phyloP scores from a whole-genome alignment of 2,797 vertebrate genomes.

The Parambassis ranga region DNA sequence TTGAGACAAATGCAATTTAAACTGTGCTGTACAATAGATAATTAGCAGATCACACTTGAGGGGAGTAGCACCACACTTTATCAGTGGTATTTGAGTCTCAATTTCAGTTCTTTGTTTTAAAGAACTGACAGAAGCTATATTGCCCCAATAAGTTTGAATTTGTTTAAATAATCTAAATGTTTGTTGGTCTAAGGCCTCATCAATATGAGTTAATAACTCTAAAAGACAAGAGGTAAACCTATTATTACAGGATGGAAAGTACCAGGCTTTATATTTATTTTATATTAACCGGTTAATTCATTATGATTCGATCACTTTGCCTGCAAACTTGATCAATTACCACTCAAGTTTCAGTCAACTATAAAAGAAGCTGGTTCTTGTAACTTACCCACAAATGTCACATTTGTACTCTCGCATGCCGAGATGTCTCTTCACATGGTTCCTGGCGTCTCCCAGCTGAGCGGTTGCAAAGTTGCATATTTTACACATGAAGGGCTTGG shows the following conservation, averaged over 20 bases:
- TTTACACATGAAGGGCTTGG: slow-evolving; percentile 98
- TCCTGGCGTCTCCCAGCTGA: slow-evolving; percentile 97
- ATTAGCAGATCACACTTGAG: slow-evolving; percentile 16
- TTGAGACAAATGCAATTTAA: slow-evolving; percentile 46
- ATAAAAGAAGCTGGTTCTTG: slow-evolving; percentile 7
- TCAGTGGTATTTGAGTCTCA: neutral
- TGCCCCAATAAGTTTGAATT: too few relatives aligned
- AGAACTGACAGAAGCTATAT: too few relatives aligned
- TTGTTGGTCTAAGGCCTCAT: neutral
- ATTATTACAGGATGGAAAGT: neutral
- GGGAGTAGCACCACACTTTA: neutral
- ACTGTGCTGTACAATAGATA: slow-evolving; percentile 12
- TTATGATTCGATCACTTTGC: neutral
- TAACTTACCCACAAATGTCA: slow-evolving; percentile 97
- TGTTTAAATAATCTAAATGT: too few relatives aligned
- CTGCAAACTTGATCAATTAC: neutral
- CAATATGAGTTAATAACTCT: neutral
- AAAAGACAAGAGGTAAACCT: neutral
- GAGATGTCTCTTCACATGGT: slow-evolving; percentile 98
- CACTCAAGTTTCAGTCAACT: too few relatives aligned
- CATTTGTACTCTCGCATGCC: slow-evolving; percentile 99
- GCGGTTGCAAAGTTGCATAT: slow-evolving; percentile 99
- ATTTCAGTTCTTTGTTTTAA: neutral
- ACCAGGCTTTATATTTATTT: neutral
- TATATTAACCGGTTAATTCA: neutral